Conservation (phyloP, 2,113 vertebrate genomes). For the Myocastor coypus region DNA sequence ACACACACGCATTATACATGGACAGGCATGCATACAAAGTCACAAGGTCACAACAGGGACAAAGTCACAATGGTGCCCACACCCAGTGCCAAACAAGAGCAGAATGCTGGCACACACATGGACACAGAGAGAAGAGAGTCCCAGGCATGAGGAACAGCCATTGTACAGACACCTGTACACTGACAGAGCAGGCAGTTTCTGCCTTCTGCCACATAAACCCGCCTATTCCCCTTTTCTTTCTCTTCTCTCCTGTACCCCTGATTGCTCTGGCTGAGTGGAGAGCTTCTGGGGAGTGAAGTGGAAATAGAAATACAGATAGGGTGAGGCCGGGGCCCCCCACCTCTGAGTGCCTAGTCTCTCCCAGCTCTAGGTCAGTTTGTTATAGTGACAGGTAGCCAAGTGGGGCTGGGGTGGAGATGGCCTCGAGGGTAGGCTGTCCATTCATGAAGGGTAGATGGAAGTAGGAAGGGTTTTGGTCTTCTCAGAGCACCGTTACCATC, state of each 20-base stretch:
- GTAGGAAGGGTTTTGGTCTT: neutral
- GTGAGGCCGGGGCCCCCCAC: neutral
- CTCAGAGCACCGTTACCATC: accelerated
- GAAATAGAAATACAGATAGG: neutral
- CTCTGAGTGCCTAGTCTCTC: neutral
- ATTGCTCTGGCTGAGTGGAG: neutral
- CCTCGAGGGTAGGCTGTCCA: neutral
- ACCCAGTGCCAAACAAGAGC: neutral
- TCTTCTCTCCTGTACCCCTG: neutral
- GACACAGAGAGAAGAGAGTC: neutral
- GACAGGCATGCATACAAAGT: neutral
- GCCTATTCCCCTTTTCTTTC: neutral
- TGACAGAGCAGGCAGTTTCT: accelerated
- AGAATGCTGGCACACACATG: neutral
- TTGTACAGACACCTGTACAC: accelerated
- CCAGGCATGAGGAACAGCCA: neutral
- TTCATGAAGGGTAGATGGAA: neutral
- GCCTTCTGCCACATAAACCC: accelerated
- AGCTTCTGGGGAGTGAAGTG: neutral
- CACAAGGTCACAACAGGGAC: neutral
- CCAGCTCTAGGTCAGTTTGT: neutral
- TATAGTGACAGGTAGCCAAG: neutral
- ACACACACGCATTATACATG: neutral
- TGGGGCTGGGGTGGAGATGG: neutral
- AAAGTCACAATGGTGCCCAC: neutral